Evolutionary conservation across 92 coral and sea anemone genomes (phyloP), one percentile per base, ranked within the genome.

Genomic region (Diadumene lineata): DNA sequence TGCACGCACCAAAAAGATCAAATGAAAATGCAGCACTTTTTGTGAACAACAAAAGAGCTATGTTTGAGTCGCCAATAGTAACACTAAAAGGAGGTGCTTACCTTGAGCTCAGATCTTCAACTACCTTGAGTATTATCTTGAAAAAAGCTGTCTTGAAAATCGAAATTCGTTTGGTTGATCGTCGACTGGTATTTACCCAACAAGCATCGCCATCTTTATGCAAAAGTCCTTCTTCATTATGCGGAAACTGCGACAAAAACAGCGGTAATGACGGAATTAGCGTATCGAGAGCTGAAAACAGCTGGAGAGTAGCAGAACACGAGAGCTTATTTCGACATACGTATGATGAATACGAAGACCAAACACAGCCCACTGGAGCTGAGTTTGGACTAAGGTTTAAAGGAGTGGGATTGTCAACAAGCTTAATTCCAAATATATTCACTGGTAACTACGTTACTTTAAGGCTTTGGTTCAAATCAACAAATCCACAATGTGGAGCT

Each of bases 231-330:
- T 30, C 38, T 10, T 80, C 76, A 33, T 60, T 82, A 25, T 79
- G 90, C 60, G 90, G 90, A 22, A 86, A 69, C 28, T 86, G 90
- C 65, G 90, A 86, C 31, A 66, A 72, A 19, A 75, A 62, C 58
- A 61, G 53, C 31, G 57, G 60, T 26, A 86, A 86, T 60, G 90
- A 86, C 63, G 53, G 75, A 51, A 66, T 43, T 25, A 69, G 71
- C 19, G 66, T 50, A 16, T 57, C 73, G 18, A 76, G 68, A 15
- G 57, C 28, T 27, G 75, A 76, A 68, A 62, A 70, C 34, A 60
- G 61, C 56, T 86, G 84, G 81, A 69, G 62, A 25, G 83, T 86
- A 29, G 43, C 34, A 31, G 70, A 68, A 29, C 50, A 66, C 11
- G 48, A 57, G 34, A 86, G 83, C 50, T 68, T 86, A 55, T 86